Evolutionary conservation across 2,113 vertebrate genomes (phyloP).

Genomic region (Thalassoma bifasciatum): DNA sequence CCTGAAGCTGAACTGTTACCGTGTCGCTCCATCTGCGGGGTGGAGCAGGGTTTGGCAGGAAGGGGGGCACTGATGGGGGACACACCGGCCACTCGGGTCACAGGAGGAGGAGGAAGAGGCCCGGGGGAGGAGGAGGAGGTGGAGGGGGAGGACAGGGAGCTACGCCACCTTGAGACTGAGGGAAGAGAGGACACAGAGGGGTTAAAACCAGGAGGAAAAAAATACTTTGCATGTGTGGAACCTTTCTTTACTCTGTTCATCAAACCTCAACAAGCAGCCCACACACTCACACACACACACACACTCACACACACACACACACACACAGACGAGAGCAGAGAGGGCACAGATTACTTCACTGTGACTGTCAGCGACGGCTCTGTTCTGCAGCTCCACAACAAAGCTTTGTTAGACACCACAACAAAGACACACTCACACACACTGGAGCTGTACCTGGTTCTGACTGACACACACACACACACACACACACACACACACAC

Average conservation of each 20-base stretch:
- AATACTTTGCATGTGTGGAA: no score
- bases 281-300: not conserved
- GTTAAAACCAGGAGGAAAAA: no score
- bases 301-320: not conserved
- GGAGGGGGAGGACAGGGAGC: conserved; percentile 86
- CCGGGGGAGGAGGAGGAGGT: conserved; percentile 71
- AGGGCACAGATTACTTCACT: conserved; percentile 39
- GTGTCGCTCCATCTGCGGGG: conserved; percentile 88
- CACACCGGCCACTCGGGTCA: conserved; percentile 87
- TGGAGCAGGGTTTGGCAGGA: conserved; percentile 87
- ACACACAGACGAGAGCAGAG: not conserved
- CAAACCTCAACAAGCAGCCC: no score
- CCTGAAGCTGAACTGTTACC: conserved; percentile 79
- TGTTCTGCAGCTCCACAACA: conserved; percentile 66
- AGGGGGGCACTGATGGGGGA: conserved; percentile 82
- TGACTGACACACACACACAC: conserved; percentile 8
- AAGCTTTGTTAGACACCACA: conserved; percentile 63
- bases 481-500: conserved; percentile 16
- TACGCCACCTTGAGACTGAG: conserved; percentile 91
- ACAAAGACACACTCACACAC: conserved; percentile 22
- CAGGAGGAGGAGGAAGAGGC: conserved; percentile 76
- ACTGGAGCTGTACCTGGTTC: conserved; percentile 46
- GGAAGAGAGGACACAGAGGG: not conserved
- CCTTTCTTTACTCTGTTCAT: no score
- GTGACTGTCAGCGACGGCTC: conserved; percentile 54